Base-by-base conservation (phyloP, 2,888 invertebrate species). In the Eremobia ochroleuca region DNA sequence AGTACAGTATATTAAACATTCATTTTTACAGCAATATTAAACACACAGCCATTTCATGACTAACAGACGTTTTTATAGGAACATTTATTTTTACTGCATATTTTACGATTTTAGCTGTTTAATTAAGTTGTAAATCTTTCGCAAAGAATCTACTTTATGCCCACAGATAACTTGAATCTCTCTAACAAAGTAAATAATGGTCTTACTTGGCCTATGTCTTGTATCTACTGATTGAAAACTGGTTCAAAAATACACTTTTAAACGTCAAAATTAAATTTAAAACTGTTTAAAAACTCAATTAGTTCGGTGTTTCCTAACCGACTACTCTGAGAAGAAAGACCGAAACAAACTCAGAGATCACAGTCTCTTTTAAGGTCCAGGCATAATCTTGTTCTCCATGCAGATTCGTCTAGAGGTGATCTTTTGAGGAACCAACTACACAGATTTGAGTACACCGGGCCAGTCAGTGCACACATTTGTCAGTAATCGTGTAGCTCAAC, bases 111-210 rank as follows among this genome's bases (percentile, higher is more conserved):
- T 55, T 25, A 59, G 31, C 37, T 49, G 15, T 49, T 73, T 85
- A 75, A 87, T 87, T 85, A 79, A 82, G 85, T 77, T 80, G 78
- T 87, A 78, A 86, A 87, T 55, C 64, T 43, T 68, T 61, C 21
- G 28, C 55, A 62, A 72, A 73, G 69, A 71, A 82, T 74, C 4
- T 62, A 52, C 49, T 79, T 49, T 70, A 15, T 79, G 49, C 69
- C 5, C 9, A 31, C 25, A 55, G 28, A 13, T 18, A n/a, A 58
- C 37, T 65, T 13, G 18, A 64, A 52, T 52, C n/a, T 61, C 15
- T n/a, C 34, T 46, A 11, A 66, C n/a, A 66, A 61, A 70, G 69
- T 76, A 55, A 81, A 37, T 66, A 67, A 66, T 37, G 37, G 1
- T 28, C 37, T 25, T 37, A 18, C 11, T n/a, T 40, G 3, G 15